Evolutionary conservation across 2,888 invertebrate genomes (phyloP).

Genomic region (Girardia tigrina): DNA sequence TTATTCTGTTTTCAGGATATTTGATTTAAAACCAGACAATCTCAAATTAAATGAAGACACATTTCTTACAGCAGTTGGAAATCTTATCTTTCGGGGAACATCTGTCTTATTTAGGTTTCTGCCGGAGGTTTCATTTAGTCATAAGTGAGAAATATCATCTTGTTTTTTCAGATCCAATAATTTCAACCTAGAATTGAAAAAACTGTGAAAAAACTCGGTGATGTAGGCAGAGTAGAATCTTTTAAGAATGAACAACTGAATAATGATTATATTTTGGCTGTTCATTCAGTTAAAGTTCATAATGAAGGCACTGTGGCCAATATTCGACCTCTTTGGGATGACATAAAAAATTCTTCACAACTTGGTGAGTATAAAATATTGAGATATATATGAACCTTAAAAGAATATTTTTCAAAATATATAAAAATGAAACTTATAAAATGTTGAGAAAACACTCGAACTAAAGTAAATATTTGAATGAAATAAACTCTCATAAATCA

Average conservation of each 20-base stretch:
- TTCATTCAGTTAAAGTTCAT: slow-evolving; percentile 55
- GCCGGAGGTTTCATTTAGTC: background rate
- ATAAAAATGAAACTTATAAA: too few species aligned
- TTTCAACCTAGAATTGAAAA: slow-evolving; percentile 37
- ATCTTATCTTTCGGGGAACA: slow-evolving; percentile 59
- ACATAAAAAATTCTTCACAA: background rate
- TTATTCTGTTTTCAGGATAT: slow-evolving; percentile 47
- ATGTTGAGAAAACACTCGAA: too few species aligned
- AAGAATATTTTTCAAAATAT: too few species aligned
- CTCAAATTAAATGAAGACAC: slow-evolving; percentile 47
- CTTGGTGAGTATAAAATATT: background rate
- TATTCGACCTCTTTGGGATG: slow-evolving; percentile 54
- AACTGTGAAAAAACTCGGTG: slow-evolving; percentile 25
- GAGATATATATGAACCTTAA: too few species aligned
- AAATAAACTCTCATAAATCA: too few species aligned
- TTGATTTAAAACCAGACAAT: slow-evolving; percentile 45
- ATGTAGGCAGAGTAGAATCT: too few species aligned
- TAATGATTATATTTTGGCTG: slow-evolving; percentile 44
- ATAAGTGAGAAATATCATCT: background rate
- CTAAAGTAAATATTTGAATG: too few species aligned
- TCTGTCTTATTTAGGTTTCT: slow-evolving; percentile 58
- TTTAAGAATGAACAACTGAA: background rate
- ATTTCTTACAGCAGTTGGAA: slow-evolving; percentile 59
- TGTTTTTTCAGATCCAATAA: background rate
- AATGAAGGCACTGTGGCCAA: slow-evolving; percentile 56